These are phyloP conservation scores for Noctua fimbriata DNA, from an alignment of 2,888 invertebrate genomes.

Conservation along the genomic window DNA sequence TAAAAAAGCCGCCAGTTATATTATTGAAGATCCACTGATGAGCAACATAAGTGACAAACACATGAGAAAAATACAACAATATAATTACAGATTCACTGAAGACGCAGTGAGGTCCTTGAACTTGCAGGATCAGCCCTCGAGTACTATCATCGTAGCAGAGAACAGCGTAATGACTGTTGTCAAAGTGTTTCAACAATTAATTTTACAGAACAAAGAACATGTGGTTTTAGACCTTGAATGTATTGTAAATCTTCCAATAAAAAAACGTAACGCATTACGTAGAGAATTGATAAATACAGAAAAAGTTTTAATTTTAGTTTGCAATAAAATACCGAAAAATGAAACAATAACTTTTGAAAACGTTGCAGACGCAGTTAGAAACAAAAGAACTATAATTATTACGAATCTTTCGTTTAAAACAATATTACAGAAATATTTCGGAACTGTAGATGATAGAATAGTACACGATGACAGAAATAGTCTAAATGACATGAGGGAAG, in stretches of 20 bases:
- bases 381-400: slow-evolving; percentile 5
- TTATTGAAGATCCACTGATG: slow-evolving; percentile 7
- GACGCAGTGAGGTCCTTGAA: slow-evolving; percentile 8
- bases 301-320: slow-evolving; percentile 4
- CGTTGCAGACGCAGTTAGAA: not conserved
- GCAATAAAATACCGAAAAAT: not conserved
- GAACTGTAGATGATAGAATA: not conserved
- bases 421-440: slow-evolving; percentile 7
- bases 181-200: slow-evolving; percentile 1
- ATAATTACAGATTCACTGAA: slow-evolving; percentile 7
- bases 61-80: not conserved
- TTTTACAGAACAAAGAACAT: not conserved
- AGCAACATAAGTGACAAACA: not conserved
- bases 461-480: not conserved
- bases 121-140: not conserved
- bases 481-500: slow-evolving; percentile 9
- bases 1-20: not conserved
- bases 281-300: not conserved
- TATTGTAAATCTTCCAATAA: not conserved
- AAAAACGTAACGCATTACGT: not conserved
- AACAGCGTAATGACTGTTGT: not conserved
- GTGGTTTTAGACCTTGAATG: not conserved
- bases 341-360: not conserved
- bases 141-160: not conserved
- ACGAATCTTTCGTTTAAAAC: not conserved